Base-by-base conservation (phyloP, 64 coral and sea anemone species). In the Stichodactyla helianthus region DNA sequence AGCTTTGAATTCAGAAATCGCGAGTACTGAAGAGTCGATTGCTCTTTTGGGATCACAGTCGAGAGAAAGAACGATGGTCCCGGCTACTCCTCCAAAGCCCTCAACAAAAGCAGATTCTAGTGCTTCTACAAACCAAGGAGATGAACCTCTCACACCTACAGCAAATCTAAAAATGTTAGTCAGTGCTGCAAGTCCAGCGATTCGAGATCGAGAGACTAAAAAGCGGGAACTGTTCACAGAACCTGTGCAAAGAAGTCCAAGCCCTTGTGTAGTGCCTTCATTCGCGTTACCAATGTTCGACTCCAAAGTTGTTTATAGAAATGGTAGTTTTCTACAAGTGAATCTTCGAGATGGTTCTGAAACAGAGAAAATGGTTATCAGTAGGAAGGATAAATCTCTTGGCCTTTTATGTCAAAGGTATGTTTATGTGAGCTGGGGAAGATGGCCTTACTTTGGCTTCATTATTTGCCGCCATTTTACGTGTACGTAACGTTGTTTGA, bases 121-220 rank as follows among this genome's bases (percentile, higher is more conserved):
- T 54, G 71, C 94, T 51, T 27, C 84, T 62, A 96, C 91, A 16
- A 87, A 57, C 84, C 54, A 74, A 20, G 81, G 77, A 63, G 95
- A 97, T 50, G 95, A 97, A 60, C 95, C 95, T 26, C 76, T 97
- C 51, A 97, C 95, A 88, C 95, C 95, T 58, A 93, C 92, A 19
- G 95, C 95, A 60, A 97, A 97, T 89, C 89, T 97, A 53, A 97
- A 97, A 93, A 97, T 97, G 86, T 81, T 97, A 17, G 95, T 97
- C 26, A 97, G 89, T 89, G 95, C 95, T 77, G 95, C 95, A 20
- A 97, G 95, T 51, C 95, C 95, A 54, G 91, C 91, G 79, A 97
- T 97, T 71, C 88, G 92, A 68, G 95, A 97, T 87, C 92, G 95
- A 12, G 95, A 97, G 81, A 93, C 70, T 55, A 97, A 91, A 44